Evolutionary conservation across 2,113 vertebrate species (phyloP), one percentile per base, ranked within the genome.

Genomic region (Alectura lathami): DNA sequence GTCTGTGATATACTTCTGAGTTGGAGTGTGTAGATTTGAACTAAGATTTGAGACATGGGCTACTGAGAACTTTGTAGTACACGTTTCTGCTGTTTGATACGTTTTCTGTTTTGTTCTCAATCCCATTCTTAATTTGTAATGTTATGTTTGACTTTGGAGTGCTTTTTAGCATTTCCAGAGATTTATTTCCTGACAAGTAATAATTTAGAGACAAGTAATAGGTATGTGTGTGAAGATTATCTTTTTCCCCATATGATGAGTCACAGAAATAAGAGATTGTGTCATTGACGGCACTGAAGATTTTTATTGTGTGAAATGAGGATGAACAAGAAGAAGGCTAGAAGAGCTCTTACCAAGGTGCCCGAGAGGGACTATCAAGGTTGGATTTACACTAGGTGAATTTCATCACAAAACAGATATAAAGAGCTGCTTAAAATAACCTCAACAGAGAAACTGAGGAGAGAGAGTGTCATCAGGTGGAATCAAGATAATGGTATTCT

Each of bases 371-470:
- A 56, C 51, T 70, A 38, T 70, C 60, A 54, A 60, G 32, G 9
- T 17, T 91, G 57, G 34, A 70, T 86, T 82, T 56, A 82, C 62
- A 90, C 45, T 73, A 91, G 80, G 70, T 81, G 76, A 62, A 93
- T 77, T 93, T 70, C 51, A 51, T 64, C 36, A 29, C 8, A 72
- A 14, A 72, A 34, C 36, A 66, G 53, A 67, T 63, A 13, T 42
- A 63, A 91, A 86, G 32, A 32, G 5, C 15, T 92, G n/a, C 21
- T 42, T 90, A 81, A 80, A 74, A 88, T 73, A 77, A 50, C 4
- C 4, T 42, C 45, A 74, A 30, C 29, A 66, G 13, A 80, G 79
- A 85, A 88, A 26, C 4, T 57, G 24, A 56, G 8, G 38, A 73
- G 40, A 64, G 32, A 18, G 12, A 29, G 3, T 13, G 32, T 6